Evolutionary conservation across 2,113 vertebrate genomes (phyloP), one percentile per base, ranked within the genome.

Genomic region (Limanda limanda): DNA sequence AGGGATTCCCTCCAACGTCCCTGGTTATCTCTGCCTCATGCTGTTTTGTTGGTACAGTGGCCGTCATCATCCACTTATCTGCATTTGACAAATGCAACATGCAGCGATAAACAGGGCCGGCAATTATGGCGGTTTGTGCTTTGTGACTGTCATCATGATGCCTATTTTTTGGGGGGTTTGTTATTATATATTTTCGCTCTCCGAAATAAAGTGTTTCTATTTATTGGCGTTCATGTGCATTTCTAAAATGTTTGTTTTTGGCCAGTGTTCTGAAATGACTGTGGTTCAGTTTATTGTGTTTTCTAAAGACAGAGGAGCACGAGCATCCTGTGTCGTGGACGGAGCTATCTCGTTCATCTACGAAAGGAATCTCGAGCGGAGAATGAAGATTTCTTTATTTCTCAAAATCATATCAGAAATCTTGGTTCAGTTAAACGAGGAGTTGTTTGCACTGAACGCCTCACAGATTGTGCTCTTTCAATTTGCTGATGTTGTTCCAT

Each of bases 211-310:
- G 78, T 76, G 66, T 81, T 88, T 88, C 65, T 93, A 91, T 92
- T 92, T 92, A 92, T 92, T 91, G 84, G 84, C 87, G 79, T 89
- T 85, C 59, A 81, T 73, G 78, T 91, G 85, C 59, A 80, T 92
- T 90, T 89, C 56, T 75, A 74, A 86, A 76, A 48, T 81, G 79
- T 84, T 86, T 84, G 80, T 70, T 88, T 88, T 88, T 60, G 90
- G 92, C 91, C 92, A 92, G 92, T 93, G 84, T 79, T 90, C 66
- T 86, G 81, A 83, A 71, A 71, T 74, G 5, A 71, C 67, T 78
- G 83, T 85, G 82, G 55, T 74, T 89, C 55, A 40, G 69, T 81
- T 86, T 63, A 76, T 76, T 75, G 68, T 75, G 77, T 83, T 84
- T 77, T 68, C 48, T 68, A 68, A 79, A 66, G 67, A 62, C 56